Percentiles rank a stretch among this genome's conserved stretches.
Evolutionary conservation across 2,888 invertebrate species (phyloP).

Genomic region (Acanthococcus lagerstroemiae): DNA sequence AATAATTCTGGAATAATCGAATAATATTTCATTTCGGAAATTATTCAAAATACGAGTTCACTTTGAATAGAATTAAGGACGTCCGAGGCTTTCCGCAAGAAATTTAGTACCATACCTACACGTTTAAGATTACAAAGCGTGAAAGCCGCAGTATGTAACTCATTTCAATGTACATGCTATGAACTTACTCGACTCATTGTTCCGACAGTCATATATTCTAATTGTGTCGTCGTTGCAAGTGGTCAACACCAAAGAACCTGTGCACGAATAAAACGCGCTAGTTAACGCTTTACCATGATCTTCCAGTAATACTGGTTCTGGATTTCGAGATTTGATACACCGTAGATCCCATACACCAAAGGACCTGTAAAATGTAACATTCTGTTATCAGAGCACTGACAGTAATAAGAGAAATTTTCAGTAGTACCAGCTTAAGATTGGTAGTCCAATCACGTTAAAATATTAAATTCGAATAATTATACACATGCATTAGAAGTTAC

Average conservation of each 20-base stretch:
- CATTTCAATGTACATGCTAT: no score
- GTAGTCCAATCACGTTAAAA: no score
- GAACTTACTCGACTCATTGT: conserved; percentile 3
- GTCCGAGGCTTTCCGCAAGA: no score
- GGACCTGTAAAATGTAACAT: conserved; percentile 36
- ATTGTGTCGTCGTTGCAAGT: conserved; percentile 42
- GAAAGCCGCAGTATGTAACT: no score
- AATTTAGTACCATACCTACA: no score
- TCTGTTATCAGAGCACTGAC: no score
- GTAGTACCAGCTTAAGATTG: no score
- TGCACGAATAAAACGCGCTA: conserved; percentile 44
- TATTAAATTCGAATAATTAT: conserved; percentile 9
- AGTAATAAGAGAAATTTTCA: no score
- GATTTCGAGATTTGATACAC: conserved; percentile 37
- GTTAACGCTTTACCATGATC: conserved; percentile 38
- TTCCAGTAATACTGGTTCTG: conserved; percentile 35
- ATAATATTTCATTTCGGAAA: background rate
- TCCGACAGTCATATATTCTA: conserved; percentile 37
- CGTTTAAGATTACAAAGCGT: no score
- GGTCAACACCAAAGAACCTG: conserved; percentile 42
- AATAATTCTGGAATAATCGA: conserved; percentile 32
- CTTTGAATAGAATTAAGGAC: no score
- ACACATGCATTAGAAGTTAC: background rate
- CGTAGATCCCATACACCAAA: conserved; percentile 42
- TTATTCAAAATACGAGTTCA: background rate